phyloP scores from a whole-genome alignment of 2,113 vertebrate genomes.

The Holacanthus passer region DNA sequence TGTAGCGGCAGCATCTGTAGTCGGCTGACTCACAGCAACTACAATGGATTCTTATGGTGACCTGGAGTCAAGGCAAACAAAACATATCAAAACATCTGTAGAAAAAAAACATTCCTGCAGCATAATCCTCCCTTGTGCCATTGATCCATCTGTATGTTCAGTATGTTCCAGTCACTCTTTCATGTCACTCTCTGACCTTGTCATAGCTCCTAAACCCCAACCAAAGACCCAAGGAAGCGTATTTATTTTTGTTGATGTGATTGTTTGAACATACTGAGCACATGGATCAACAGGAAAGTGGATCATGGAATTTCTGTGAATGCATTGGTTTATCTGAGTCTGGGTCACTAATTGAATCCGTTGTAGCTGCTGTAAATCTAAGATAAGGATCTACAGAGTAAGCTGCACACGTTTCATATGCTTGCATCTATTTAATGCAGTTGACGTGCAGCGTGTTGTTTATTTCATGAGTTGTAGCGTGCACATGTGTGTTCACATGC shows the following conservation, averaged over 20 bases:
- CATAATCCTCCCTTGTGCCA: not conserved
- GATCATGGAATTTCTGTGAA: not conserved
- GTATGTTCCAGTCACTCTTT: no score
- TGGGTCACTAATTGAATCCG: not conserved
- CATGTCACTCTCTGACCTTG: no score
- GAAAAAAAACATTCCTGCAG: not conserved
- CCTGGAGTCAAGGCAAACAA: not conserved
- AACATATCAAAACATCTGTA: not conserved
- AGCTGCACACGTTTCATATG: not conserved
- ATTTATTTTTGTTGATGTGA: not conserved
- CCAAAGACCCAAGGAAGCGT: not conserved
- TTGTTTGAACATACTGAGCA: not conserved
- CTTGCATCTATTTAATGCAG: not conserved
- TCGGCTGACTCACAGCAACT: conserved; percentile 1
- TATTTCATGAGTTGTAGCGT: not conserved
- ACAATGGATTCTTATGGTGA: not conserved
- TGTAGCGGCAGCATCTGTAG: not conserved
- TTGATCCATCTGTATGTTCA: not conserved
- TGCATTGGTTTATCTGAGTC: not conserved
- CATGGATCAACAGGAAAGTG: not conserved
- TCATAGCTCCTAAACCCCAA: not conserved
- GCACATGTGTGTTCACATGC: not conserved
- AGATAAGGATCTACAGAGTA: not conserved
- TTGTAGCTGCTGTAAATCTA: not conserved
- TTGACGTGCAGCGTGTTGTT: not conserved